A percentile compares a stretch with the other conserved stretches of the same genome.
Conservation (phyloP, 1,140 invertebrate species). For the Drosophila albomicans region DNA sequence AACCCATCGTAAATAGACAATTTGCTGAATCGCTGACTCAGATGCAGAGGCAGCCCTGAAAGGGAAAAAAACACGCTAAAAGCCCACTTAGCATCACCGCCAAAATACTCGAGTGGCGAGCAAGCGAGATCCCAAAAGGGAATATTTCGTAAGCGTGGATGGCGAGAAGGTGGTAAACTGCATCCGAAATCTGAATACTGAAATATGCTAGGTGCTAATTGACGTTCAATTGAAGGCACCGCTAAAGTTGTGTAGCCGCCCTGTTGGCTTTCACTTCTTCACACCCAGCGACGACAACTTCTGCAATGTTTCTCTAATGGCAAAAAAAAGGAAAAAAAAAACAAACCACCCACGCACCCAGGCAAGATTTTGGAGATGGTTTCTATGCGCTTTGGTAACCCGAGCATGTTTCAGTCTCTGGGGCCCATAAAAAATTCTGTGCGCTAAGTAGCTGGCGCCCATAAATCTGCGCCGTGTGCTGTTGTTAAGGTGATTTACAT, state of each 20-base stretch:
- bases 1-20: conserved; percentile 13
- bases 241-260: conserved; percentile 3
- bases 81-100: conserved; percentile 25
- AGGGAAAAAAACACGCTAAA: conserved; percentile 17
- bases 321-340: neutral
- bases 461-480: conserved; percentile 55
- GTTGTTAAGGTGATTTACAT: conserved; percentile 60
- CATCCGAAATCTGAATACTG: conserved; percentile 3
- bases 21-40: conserved; percentile 32
- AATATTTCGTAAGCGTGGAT: neutral
- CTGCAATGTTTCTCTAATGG: conserved; percentile 20
- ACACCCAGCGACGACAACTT: conserved; percentile 28
- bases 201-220: conserved; percentile 42
- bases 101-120: conserved; percentile 13
- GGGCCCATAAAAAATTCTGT: conserved; percentile 56
- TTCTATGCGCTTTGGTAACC: conserved; percentile 27
- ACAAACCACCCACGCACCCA: conserved; percentile 26
- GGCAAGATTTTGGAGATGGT: neutral
- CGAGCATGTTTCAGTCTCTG: conserved; percentile 36
- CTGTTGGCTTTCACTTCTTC: conserved; percentile 43
- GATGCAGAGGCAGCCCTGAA: neutral
- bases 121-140: neutral
- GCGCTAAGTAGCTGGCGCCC: conserved; percentile 51
- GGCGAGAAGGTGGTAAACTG: neutral
- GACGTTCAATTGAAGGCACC: conserved; percentile 33